Percentiles rank a stretch among this genome's conserved stretches.
phyloP scores from a whole-genome alignment of 1,140 invertebrate genomes.

The Sarcophaga bullata region DNA sequence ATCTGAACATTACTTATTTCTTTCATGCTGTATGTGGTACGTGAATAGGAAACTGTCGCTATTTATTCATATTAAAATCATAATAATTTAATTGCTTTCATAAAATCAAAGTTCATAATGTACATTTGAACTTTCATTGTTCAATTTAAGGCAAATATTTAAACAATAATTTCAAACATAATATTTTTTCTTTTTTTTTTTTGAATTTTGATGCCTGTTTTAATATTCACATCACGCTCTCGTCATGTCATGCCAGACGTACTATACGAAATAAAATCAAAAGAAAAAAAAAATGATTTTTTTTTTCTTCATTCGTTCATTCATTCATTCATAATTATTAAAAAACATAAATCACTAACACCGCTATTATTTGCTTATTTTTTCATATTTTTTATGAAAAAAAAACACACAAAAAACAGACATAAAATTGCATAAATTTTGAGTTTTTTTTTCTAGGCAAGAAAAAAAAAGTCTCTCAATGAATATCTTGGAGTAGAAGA shows the following conservation, averaged over 20 bases:
- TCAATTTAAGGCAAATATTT: background rate
- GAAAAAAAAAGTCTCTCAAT: background rate
- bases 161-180: background rate
- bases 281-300: background rate
- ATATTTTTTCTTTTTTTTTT: background rate
- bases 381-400: no score
- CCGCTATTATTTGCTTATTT: background rate
- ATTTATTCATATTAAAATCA: no score
- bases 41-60: no score
- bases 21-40: no score
- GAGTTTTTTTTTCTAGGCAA: background rate
- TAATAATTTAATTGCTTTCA: no score
- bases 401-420: background rate
- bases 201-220: no score
- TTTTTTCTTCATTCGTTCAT: background rate
- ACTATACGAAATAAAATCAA: background rate
- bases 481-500: constrained; percentile 9
- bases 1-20: no score
- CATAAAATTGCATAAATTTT: constrained; percentile 3
- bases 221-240: constrained; percentile 9
- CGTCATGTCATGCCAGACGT: background rate
- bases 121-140: constrained; percentile 5
- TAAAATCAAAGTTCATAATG: background rate
- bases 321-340: background rate
- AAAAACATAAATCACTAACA: constrained; percentile 9